These are phyloP conservation scores for Caretta caretta DNA, from an alignment of 2,113 vertebrate species.

Conservation along the genomic window DNA sequence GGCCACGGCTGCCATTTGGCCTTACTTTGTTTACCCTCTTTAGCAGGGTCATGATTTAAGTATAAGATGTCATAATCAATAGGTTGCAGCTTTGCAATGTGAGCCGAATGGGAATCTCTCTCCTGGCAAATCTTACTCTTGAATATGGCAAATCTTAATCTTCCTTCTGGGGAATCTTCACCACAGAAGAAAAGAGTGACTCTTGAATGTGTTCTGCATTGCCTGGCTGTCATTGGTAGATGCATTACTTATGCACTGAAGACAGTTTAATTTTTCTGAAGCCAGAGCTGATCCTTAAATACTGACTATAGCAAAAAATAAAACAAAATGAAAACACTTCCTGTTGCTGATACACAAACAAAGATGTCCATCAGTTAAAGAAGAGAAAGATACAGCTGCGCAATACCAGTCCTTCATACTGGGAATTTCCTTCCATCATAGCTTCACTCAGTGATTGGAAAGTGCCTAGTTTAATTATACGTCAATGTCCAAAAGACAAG, in stretches of 20 bases:
- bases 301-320: neutral
- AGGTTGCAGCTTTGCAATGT: neutral
- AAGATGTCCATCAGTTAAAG: neutral
- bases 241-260: neutral
- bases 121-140: neutral
- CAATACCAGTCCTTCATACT: neutral
- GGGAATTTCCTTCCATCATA: neutral
- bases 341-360: neutral
- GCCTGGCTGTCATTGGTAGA: neutral
- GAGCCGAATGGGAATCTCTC: neutral
- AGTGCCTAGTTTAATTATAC: conserved; percentile 72
- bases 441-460: neutral
- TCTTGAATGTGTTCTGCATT: neutral
- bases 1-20: neutral
- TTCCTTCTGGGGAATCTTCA: neutral
- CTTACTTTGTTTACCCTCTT: neutral
- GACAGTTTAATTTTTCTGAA: neutral
- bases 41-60: too few relatives aligned
- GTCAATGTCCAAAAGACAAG: conserved; percentile 67
- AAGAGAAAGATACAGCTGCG: neutral
- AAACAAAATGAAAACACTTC: neutral
- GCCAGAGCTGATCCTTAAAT: neutral
- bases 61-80: neutral
- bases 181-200: neutral
- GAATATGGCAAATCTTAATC: too few relatives aligned